Evolutionary conservation across 2,888 invertebrate species (phyloP).

Genomic region (Papilio protenor): DNA sequence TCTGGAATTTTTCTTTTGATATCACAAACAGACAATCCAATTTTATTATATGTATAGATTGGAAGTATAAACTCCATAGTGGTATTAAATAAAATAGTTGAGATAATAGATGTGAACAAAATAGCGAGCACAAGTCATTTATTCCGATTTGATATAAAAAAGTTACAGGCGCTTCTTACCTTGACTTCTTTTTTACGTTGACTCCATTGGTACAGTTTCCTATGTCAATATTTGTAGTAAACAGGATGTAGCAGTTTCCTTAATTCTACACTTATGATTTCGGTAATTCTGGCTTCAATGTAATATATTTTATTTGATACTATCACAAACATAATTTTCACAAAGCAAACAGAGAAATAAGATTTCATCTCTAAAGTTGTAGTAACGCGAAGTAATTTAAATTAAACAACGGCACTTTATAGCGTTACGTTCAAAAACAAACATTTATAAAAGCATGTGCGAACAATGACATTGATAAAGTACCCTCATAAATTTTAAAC

Average conservation of each 20-base stretch:
- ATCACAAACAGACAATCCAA: too few relatives aligned
- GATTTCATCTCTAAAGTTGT: not conserved
- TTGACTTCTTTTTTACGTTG: not conserved
- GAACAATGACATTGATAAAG: conserved; percentile 16
- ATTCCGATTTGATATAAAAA: not conserved
- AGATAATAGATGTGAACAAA: not conserved
- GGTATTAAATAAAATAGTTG: not conserved
- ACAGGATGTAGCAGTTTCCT: not conserved
- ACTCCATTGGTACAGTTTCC: not conserved
- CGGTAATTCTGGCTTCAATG: not conserved
- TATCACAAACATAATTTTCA: not conserved
- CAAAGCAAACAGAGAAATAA: not conserved
- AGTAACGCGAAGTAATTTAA: conserved; percentile 4
- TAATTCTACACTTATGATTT: not conserved
- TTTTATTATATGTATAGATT: too few relatives aligned
- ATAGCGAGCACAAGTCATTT: not conserved
- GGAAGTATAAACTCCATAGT: not conserved
- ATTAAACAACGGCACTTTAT: not conserved
- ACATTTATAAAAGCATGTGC: conserved; percentile 18
- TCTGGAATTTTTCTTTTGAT: too few relatives aligned
- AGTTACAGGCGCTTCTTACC: not conserved
- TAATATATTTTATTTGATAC: not conserved
- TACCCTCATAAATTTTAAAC: conserved; percentile 12
- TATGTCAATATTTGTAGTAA: not conserved
- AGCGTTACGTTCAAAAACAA: conserved; percentile 9